Evolutionary conservation across 1,140 invertebrate genomes (phyloP), one percentile per base, ranked within the genome.

Genomic region (Drosophila virilis): DNA sequence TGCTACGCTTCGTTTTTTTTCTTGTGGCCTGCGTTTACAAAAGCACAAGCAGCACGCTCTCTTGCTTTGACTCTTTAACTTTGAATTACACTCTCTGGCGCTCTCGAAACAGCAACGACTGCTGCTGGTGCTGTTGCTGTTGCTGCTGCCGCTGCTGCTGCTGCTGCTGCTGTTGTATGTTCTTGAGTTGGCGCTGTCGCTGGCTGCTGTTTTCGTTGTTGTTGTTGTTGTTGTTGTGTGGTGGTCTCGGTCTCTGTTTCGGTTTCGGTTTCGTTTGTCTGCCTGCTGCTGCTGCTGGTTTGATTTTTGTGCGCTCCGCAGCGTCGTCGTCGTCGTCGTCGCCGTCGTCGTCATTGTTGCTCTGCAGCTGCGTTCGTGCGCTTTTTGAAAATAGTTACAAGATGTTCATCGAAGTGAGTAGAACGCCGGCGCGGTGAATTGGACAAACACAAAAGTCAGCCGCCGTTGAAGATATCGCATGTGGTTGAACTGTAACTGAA

Each of bases 371-470:
- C 77, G 89, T 83, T 80, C 89, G 89, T 91, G 89, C 89, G 83
- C 83, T 89, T 89, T 91, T 91, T 75, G 74, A 91, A 91, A 91
- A 90, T 91, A 91, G 90, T 91, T 91, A 91, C 90, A 91, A 91
- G 85, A 91, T 91, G 81, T 89, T 91, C 85, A 90, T 90, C 90
- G 90, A 86, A 91, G 89, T 86, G 90, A 90, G 78, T 81, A 89
- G 90, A 91, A 91, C 90, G 82, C 86, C 84, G 85, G 75, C 84
- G 85, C 90, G 90, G 90, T 74, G 76, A 86, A 86, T 69, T 78
- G 70, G 84, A 74, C 65, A 77, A 74, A 54, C 45, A 64, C 51
- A 65, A 64, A 71, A 62, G 50, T 35, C 73, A 77, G 64, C 74
- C 51, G 77, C 55, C 77, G 77, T 71, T 66, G 57, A 80, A 80